Evolutionary conservation across 1,140 invertebrate species (phyloP).

Genomic region (Bombus cullumanus): DNA sequence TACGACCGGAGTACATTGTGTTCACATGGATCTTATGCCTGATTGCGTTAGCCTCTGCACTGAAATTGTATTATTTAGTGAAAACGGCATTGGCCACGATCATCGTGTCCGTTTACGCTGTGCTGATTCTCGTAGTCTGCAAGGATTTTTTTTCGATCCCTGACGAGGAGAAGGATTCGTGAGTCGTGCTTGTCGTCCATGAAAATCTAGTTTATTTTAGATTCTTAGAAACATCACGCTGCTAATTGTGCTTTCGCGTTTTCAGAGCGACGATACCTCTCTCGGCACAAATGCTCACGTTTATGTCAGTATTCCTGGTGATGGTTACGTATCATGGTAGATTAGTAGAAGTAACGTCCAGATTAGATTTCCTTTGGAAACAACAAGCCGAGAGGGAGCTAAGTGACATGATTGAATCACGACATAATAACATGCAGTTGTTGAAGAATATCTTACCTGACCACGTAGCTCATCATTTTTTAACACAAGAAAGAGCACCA

Average conservation of each 20-base stretch:
- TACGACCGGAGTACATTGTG: constrained; percentile 93
- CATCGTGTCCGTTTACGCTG: constrained; percentile 88
- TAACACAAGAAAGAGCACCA: constrained; percentile 88
- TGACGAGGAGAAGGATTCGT: constrained; percentile 58
- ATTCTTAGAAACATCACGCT: neutral
- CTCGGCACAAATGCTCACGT: constrained; percentile 90
- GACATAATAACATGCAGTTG: constrained; percentile 92
- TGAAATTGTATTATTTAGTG: constrained; percentile 95
- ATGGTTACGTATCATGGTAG: constrained; percentile 96
- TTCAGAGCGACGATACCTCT: constrained; percentile 84
- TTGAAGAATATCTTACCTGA: constrained; percentile 97
- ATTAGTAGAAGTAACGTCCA: constrained; percentile 93
- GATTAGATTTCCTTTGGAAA: constrained; percentile 98
- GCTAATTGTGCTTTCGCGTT: neutral
- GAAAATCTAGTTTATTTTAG: neutral
- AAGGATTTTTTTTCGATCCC: constrained; percentile 74
- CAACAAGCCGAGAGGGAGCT: constrained; percentile 95
- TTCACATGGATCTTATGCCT: constrained; percentile 97
- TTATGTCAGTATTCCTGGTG: constrained; percentile 91
- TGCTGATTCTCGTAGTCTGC: constrained; percentile 87
- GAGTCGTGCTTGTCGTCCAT: constrained; percentile 9
- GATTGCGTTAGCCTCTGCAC: constrained; percentile 94
- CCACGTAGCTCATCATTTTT: constrained; percentile 97
- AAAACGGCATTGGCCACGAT: constrained; percentile 92
- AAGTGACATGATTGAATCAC: constrained; percentile 94